These are phyloP conservation scores for Drosophila flavopinicola DNA, from an alignment of 2,888 invertebrate species.

Conservation along the genomic window DNA sequence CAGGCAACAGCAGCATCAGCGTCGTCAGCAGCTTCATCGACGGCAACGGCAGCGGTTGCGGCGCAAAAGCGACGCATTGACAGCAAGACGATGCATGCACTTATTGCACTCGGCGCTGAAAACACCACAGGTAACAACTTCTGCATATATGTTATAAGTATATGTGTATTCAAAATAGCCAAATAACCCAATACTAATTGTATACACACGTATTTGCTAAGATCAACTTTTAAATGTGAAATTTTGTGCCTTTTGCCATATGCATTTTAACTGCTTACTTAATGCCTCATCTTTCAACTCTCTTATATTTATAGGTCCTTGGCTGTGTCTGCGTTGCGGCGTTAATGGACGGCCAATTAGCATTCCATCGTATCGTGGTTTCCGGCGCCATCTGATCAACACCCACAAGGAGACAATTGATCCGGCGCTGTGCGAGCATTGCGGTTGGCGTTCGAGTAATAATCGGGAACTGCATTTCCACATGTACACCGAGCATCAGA, in stretches of 20 bases:
- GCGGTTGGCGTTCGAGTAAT: slow-evolving; percentile 91
- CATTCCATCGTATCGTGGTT: slow-evolving; percentile 91
- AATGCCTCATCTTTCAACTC: no score
- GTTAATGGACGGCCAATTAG: slow-evolving; percentile 88
- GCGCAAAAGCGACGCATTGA: slow-evolving; percentile 86
- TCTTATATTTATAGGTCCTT: slow-evolving; percentile 86
- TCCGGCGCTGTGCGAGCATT: slow-evolving; percentile 91
- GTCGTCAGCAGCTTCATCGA: slow-evolving; percentile 9
- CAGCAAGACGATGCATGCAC: slow-evolving; percentile 87
- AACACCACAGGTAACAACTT: slow-evolving; percentile 85
- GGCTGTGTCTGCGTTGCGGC: slow-evolving; percentile 92
- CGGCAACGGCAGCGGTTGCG: slow-evolving; percentile 26
- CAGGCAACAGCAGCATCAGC: slow-evolving; percentile 2
- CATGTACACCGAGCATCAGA: slow-evolving; percentile 91
- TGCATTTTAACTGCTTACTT: no score
- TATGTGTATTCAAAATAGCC: no score
- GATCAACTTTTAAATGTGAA: no score
- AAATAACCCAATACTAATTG: no score
- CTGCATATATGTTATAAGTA: no score
- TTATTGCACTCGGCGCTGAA: slow-evolving; percentile 87
- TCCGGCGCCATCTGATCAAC: slow-evolving; percentile 92
- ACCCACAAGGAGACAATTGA: slow-evolving; percentile 92
- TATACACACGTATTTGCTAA: no score
- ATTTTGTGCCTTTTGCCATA: no score
- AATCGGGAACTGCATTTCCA: slow-evolving; percentile 91